These are phyloP conservation scores for Bhutanitis thaidina DNA, from an alignment of 2,888 invertebrate species.

Conservation along the genomic window DNA sequence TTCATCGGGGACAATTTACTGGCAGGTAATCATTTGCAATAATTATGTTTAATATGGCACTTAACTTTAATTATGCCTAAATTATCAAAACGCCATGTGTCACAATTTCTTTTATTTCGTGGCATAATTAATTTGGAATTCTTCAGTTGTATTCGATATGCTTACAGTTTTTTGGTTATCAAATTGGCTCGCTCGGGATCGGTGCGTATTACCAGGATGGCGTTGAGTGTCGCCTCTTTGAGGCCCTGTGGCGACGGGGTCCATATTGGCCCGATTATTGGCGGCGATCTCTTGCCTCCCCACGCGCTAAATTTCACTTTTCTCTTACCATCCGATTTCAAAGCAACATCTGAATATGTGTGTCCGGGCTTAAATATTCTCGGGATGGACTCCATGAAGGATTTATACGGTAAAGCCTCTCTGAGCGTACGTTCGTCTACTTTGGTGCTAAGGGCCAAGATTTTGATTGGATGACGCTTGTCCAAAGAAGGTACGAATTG, in stretches of 20 bases:
- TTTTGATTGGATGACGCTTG: conserved; percentile 58
- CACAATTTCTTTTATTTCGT: neutral
- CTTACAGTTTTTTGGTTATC: conserved; percentile 9
- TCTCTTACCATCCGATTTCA: conserved; percentile 69
- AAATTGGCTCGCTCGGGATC: conserved; percentile 25
- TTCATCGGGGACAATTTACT: conserved; percentile 37
- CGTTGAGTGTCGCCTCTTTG: conserved; percentile 53
- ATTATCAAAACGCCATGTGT: conserved; percentile 8
- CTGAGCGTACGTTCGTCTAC: conserved; percentile 41
- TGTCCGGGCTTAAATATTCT: conserved; percentile 61
- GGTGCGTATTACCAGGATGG: conserved; percentile 55
- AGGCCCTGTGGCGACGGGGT: conserved; percentile 49
- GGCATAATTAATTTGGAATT: neutral
- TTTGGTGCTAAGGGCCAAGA: conserved; percentile 51
- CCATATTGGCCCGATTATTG: conserved; percentile 74
- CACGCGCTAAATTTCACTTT: conserved; percentile 73
- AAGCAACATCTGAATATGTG: conserved; percentile 56
- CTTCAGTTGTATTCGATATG: neutral
- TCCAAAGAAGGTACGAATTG: conserved; percentile 51
- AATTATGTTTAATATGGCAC: conserved; percentile 41
- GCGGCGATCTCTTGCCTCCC: conserved; percentile 70
- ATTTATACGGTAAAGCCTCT: conserved; percentile 58
- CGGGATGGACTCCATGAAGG: conserved; percentile 49
- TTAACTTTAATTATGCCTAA: conserved; percentile 20
- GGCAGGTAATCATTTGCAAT: conserved; percentile 18